Conservation (phyloP, 2,888 invertebrate species). For the Loripinus fragilis region DNA sequence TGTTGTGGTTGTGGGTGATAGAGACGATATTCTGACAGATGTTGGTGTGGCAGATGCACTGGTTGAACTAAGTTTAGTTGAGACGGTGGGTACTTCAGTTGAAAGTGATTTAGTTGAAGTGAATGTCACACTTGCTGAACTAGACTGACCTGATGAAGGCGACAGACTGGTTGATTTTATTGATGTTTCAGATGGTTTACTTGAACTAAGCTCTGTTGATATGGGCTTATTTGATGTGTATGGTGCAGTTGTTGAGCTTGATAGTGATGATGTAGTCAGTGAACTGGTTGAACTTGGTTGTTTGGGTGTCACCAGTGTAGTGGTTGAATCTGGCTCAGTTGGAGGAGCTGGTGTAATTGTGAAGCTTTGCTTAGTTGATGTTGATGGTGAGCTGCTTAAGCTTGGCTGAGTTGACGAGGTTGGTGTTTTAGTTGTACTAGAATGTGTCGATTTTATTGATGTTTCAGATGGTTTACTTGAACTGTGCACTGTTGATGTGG, state of each 20-base stretch:
- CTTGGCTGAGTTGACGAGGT: no score
- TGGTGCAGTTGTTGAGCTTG: constrained; percentile 22
- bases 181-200: background rate
- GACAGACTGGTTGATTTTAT: background rate
- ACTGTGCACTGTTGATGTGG: no score
- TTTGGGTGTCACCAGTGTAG: background rate
- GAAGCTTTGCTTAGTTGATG: no score
- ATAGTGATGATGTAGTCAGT: background rate
- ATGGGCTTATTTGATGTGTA: no score
- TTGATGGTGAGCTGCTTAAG: no score
- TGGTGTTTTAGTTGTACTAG: no score
- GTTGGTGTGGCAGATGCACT: background rate
- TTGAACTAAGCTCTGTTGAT: no score
- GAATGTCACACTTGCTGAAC: background rate
- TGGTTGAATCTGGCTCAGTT: background rate
- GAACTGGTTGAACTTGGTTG: constrained; percentile 2
- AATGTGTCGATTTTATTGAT: no score
- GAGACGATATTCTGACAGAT: background rate
- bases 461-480: background rate
- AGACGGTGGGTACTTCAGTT: background rate
- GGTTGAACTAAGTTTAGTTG: constrained; percentile 8
- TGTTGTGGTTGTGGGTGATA: constrained; percentile 23
- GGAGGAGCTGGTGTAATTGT: background rate
- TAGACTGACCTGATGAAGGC: no score
- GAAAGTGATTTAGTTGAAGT: background rate